Evolutionary conservation across 2,113 vertebrate genomes (phyloP), one percentile per base, ranked within the genome.

Genomic region (Dipodomys merriami): DNA sequence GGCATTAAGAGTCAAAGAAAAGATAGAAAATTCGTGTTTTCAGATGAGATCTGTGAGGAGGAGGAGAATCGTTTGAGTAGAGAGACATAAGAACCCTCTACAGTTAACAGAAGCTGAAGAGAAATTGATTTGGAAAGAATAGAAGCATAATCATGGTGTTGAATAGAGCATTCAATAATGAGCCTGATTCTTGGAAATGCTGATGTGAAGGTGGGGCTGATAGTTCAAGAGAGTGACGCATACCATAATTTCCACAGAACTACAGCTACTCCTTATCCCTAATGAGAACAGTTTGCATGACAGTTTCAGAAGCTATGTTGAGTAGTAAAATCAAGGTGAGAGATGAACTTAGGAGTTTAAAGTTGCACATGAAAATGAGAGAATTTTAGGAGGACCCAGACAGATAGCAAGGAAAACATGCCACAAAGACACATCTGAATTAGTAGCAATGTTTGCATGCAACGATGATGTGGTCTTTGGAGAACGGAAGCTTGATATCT

Each of bases 21-120:
- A 95, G 93, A 93, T 44, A 83, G 87, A 96, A 97, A 96, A 96
- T 95, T 87, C 33, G 3, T 95, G 93, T 96, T 97, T 97, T 96
- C 94, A 94, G 93, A 94, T 96, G 94, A 95, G 87, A 95, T 73
- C 57, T 53, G 72, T 16, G 71, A 95, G 85, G 94, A 93, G 93
- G 93, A 96, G 90, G 94, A 96, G 92, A 72, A 79, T 91, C 83
- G 94, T 94, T 33, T 83, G 53, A 90, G 82, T 22, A 9, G 30
- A 60, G 90, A 88, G 85, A 91, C 74, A 91, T 93, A 91, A 95
- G 92, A 95, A 83, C 87, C 83, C 84, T 97, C 84, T 68, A 69
- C 46, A 93, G 82, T 69, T 87, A 95, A 96, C 46, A 91, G 94
- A 87, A 90, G 23, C 71, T 86, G 90, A 93, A 94, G 91, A 95